These are phyloP conservation scores for Callitettix versicolor DNA, from an alignment of 1,140 invertebrate genomes.

Conservation along the genomic window DNA sequence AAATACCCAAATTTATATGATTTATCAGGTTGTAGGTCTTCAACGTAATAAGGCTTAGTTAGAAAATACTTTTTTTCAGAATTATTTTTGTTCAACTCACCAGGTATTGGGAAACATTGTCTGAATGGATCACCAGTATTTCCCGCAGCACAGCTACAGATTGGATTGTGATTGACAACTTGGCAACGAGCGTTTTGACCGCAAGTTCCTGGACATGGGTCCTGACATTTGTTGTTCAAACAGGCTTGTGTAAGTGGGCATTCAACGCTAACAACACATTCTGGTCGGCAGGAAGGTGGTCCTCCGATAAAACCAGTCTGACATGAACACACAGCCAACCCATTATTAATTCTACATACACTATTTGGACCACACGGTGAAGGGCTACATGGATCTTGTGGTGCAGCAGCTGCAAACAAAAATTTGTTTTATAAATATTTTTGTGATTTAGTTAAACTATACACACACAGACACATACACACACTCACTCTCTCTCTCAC, in stretches of 20 bases:
- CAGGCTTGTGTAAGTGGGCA: slow-evolving; percentile 67
- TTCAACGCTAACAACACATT: slow-evolving; percentile 67
- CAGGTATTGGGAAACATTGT: slow-evolving; percentile 33
- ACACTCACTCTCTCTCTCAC: no score
- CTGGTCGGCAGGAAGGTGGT: slow-evolving; percentile 64
- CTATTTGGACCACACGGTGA: slow-evolving; percentile 60
- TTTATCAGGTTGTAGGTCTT: no score
- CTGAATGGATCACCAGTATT: slow-evolving; percentile 45
- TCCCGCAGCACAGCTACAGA: slow-evolving; percentile 40
- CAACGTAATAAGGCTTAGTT: no score
- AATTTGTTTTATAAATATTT: no score
- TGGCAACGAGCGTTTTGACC: slow-evolving; percentile 62
- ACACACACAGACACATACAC: no score
- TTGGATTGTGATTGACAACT: slow-evolving; percentile 53
- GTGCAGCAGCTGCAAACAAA: slow-evolving; percentile 21
- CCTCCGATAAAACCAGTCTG: slow-evolving; percentile 45
- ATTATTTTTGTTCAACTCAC: slow-evolving; percentile 16
- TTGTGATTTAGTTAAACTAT: no score
- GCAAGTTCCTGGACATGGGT: slow-evolving; percentile 70
- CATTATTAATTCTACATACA: slow-evolving; percentile 52
- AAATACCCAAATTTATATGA: no score
- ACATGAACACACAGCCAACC: slow-evolving; percentile 57
- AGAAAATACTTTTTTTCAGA: no score
- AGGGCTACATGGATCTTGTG: slow-evolving; percentile 36
- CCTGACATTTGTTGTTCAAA: slow-evolving; percentile 62